Base-by-base conservation (phyloP, 2,797 vertebrate genomes). In the Sternotherus odoratus region DNA sequence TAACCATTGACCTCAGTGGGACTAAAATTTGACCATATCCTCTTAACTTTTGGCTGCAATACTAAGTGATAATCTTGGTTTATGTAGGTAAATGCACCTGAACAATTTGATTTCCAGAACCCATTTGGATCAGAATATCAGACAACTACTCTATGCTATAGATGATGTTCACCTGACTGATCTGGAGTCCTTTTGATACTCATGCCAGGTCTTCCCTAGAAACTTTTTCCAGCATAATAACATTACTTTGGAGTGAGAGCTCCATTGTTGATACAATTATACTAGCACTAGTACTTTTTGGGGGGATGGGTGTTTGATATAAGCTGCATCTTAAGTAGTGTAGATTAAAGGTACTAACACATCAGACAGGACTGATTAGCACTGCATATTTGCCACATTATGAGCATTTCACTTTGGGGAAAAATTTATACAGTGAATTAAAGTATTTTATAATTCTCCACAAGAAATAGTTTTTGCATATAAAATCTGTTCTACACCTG, bases 361-460 rank as follows among this genome's bases (percentile, higher is more conserved):
- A 26, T 75, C 43, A 75, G 72, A 30, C 54, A 60, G 43, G 78
- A 54, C 46, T 75, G 8, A 26, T 30, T 85, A 48, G 60, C 89
- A 24, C 43, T 56, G 28, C 12, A 43, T 11, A 17, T 87, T 83
- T 92, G n/a, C 82, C 86, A 54, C 12, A 24, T 63, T 77, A 94
- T 69, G 75, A 79, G 16, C 56, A 82, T 93, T 90, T 88, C 43
- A 46, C 49, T 91, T 92, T 51, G 69, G 49, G 94, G 54, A 77
- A 86, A 87, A 93, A 91, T 96, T 86, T 49, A 19, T 82, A n/a
- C 3, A 66, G 21, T 91, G 30, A n/a, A 92, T 92, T 92, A 89
- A 89, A 93, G 43, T 72, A 85, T 93, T 81, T 90, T 83, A 66
- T 78, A 79, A 79, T 79, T 93, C 51, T 83, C 21, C 63, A 12